These are phyloP conservation scores for Lasiommata megera DNA, from an alignment of 2,888 invertebrate species.

Conservation along the genomic window DNA sequence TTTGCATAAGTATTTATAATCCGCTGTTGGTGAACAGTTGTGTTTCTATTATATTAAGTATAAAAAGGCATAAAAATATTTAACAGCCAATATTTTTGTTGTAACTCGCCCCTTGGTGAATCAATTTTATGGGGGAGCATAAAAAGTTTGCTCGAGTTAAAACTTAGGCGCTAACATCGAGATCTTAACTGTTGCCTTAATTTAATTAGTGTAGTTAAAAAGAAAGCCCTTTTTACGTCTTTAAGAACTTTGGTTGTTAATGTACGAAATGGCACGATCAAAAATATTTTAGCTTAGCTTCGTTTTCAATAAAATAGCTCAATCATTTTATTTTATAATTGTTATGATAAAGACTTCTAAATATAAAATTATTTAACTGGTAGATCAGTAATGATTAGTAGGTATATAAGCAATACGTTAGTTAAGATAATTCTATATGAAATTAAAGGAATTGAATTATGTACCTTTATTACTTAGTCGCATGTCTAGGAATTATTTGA, in stretches of 20 bases:
- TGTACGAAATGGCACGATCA: background rate
- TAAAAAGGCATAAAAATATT: background rate
- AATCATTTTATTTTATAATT: too few species aligned
- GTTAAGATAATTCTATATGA: too few species aligned
- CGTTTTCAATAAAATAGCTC: background rate
- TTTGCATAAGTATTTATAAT: too few species aligned
- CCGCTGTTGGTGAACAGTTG: too few species aligned
- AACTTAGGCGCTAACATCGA: constrained; percentile 7
- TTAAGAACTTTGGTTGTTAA: background rate
- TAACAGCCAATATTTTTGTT: background rate
- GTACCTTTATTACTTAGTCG: too few species aligned
- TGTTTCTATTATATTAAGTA: too few species aligned
- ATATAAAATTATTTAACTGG: too few species aligned
- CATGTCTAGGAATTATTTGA: too few species aligned
- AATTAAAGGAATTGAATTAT: too few species aligned
- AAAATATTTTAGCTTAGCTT: background rate
- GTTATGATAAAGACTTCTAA: too few species aligned
- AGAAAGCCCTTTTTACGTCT: background rate
- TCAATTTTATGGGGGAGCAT: background rate
- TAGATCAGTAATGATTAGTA: too few species aligned
- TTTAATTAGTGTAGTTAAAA: background rate
- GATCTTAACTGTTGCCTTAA: constrained; percentile 1
- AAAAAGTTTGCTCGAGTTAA: constrained; percentile 5
- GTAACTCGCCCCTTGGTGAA: background rate
- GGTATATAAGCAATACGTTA: too few species aligned